Conservation (phyloP, 2,888 invertebrate genomes). For the Sepioteuthis lessoniana region DNA sequence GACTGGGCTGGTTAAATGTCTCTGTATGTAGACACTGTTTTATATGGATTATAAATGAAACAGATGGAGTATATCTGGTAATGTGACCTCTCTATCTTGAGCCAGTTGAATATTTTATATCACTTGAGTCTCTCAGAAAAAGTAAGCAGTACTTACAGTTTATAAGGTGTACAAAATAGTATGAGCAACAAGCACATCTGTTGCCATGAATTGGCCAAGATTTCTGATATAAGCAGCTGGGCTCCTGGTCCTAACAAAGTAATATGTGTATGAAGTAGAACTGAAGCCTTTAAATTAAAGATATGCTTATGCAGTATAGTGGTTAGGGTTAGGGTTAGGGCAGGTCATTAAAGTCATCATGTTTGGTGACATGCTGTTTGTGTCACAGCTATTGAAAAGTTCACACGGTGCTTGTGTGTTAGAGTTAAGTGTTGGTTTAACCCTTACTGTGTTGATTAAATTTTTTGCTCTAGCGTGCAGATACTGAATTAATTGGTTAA, state of each 20-base stretch:
- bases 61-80: conserved; percentile 33
- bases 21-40: not conserved
- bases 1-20: not conserved
- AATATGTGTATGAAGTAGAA: not conserved
- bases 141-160: not conserved
- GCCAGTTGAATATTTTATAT: not conserved
- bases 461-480: too few relatives aligned
- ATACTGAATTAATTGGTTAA: too few relatives aligned
- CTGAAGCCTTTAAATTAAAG: not conserved
- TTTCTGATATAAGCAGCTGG: not conserved
- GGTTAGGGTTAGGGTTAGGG: not conserved
- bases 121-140: not conserved
- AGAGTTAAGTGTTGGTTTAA: not conserved
- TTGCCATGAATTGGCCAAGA: not conserved
- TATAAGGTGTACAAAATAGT: not conserved
- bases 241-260: not conserved
- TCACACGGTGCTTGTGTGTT: not conserved
- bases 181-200: not conserved
- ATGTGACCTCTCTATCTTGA: not conserved
- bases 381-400: not conserved
- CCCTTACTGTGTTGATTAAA: too few relatives aligned
- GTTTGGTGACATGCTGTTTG: not conserved
- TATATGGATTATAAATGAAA: not conserved
- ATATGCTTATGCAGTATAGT: not conserved
- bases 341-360: not conserved